These are phyloP conservation scores for Drosophila pruinosa DNA, from an alignment of 1,140 invertebrate species.

Conservation along the genomic window DNA sequence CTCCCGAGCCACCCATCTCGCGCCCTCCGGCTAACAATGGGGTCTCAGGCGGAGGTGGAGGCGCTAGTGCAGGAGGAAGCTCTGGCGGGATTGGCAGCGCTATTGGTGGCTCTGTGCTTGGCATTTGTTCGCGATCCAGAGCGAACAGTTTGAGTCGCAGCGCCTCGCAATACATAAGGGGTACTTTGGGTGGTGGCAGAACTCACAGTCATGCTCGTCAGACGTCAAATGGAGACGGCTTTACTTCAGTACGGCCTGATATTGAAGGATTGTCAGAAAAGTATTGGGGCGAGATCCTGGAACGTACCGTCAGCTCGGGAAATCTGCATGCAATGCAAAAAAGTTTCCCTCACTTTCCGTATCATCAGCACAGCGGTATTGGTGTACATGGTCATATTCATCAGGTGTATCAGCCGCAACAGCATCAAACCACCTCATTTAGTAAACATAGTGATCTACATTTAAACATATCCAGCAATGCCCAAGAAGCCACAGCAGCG, in stretches of 20 bases:
- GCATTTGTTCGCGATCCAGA: slow-evolving; percentile 72
- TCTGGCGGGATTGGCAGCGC: slow-evolving; percentile 54
- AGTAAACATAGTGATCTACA: slow-evolving; percentile 81
- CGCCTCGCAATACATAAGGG: slow-evolving; percentile 72
- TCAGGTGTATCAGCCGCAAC: slow-evolving; percentile 62
- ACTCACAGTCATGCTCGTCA: slow-evolving; percentile 49
- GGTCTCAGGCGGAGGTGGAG: slow-evolving; percentile 45
- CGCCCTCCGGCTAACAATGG: slow-evolving; percentile 60
- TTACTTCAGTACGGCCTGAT: slow-evolving; percentile 83
- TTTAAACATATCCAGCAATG: slow-evolving; percentile 50
- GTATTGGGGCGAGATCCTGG: slow-evolving; percentile 90
- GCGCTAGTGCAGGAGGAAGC: neutral
- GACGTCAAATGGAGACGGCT: slow-evolving; percentile 28
- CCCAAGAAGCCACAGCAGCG: slow-evolving; percentile 49
- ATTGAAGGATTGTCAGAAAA: slow-evolving; percentile 89
- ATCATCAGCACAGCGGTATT: slow-evolving; percentile 56
- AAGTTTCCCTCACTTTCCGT: slow-evolving; percentile 70
- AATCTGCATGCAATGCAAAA: slow-evolving; percentile 87
- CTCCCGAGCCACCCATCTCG: slow-evolving; percentile 75
- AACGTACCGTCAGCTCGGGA: slow-evolving; percentile 87
- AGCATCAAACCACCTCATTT: slow-evolving; percentile 75
- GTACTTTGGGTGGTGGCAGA: slow-evolving; percentile 42
- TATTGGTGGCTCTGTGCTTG: slow-evolving; percentile 73
- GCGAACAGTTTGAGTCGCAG: slow-evolving; percentile 77
- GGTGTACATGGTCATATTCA: slow-evolving; percentile 46